phyloP scores from a whole-genome alignment of 2,797 vertebrate genomes.

The Adelosebastes latens region DNA sequence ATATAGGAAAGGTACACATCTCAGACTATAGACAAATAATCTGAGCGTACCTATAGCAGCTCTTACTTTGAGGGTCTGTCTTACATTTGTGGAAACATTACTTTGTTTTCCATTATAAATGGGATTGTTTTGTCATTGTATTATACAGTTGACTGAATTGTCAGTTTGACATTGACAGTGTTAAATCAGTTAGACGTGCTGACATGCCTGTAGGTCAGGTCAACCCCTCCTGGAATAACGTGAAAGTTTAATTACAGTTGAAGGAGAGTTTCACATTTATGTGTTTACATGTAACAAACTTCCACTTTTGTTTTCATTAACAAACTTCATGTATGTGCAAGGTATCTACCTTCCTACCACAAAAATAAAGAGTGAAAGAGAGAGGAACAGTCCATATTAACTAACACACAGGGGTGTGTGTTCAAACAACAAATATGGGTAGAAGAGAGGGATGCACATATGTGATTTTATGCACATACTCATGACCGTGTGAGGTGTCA shows the following conservation, averaged over 20 bases:
- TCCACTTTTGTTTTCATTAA: neutral
- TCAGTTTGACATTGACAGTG: neutral
- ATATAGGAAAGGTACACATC: neutral
- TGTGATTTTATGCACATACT: slow-evolving; percentile 1
- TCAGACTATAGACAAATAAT: neutral
- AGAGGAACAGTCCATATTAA: neutral
- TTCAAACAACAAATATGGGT: neutral
- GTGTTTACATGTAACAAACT: neutral
- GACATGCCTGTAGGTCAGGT: neutral
- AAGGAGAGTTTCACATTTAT: neutral
- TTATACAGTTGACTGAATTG: neutral
- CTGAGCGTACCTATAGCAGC: neutral
- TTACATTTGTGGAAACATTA: neutral
- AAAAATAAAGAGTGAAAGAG: neutral
- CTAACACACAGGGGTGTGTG: neutral
- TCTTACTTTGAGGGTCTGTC: neutral
- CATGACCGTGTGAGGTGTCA: neutral
- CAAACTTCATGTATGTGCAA: neutral
- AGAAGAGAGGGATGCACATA: neutral
- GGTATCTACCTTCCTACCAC: neutral
- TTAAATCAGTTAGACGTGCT: neutral
- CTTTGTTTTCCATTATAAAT: neutral
- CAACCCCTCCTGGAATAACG: neutral
- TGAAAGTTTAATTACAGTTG: neutral
- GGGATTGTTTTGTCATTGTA: neutral